Percentiles rank a stretch among this genome's conserved stretches.
Evolutionary conservation across 1,140 invertebrate genomes (phyloP).

Genomic region (Pogonus chalceus): DNA sequence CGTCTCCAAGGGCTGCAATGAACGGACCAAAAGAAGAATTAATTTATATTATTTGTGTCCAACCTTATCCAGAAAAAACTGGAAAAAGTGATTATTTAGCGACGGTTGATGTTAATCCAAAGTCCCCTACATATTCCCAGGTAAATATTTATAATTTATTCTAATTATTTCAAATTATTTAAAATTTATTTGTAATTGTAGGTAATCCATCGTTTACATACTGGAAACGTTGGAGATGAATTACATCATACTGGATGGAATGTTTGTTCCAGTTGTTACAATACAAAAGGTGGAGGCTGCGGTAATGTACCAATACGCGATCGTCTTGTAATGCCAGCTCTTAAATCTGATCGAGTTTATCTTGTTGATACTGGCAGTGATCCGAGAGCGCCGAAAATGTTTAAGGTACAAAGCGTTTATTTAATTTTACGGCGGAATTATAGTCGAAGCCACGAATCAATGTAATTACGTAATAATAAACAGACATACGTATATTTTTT

Average conservation of each 20-base stretch:
- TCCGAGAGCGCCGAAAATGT: constrained; percentile 50
- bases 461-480: too few species aligned
- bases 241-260: constrained; percentile 96
- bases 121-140: constrained; percentile 75
- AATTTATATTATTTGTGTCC: constrained; percentile 79
- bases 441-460: too few species aligned
- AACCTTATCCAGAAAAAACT: constrained; percentile 47
- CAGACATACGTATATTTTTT: too few species aligned
- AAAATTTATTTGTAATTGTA: constrained; percentile 32
- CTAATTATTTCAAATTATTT: not conserved
- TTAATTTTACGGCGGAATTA: too few species aligned
- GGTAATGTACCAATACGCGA: constrained; percentile 55
- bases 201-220: constrained; percentile 78
- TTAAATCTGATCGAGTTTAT: constrained; percentile 79
- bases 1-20: constrained; percentile 71
- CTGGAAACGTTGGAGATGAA: constrained; percentile 75
- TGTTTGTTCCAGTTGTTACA: constrained; percentile 81
- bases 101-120: constrained; percentile 84
- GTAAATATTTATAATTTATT: constrained; percentile 38
- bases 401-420: constrained; percentile 46
- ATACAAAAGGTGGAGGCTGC: constrained; percentile 34
- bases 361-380: constrained; percentile 70
- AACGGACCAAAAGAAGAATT: constrained; percentile 72
- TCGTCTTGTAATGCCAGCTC: constrained; percentile 69
- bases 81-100: constrained; percentile 76